Base-by-base conservation (phyloP, 2,888 invertebrate genomes). In the Allophyes oxyacanthae region DNA sequence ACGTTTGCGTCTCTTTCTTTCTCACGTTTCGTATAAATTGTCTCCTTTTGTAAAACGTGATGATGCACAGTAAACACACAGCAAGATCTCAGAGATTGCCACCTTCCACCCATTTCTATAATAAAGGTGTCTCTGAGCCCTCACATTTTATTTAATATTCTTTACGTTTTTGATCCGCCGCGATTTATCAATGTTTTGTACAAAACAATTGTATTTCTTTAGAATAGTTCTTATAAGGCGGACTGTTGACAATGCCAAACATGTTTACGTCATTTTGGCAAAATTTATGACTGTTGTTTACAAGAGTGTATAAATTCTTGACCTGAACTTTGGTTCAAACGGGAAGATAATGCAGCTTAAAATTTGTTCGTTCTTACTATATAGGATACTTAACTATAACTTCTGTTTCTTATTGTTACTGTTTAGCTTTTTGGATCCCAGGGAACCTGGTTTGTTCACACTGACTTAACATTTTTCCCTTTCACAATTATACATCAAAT, bases 31-130 rank as follows among this genome's bases (percentile, higher is more conserved):
- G 72, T 74, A 82, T 82, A 82, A 84, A 83, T 84, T 81, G 80
- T 83, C 77, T 81, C 78, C 81, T 82, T 83, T 84, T 83, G 73
- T 79, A 78, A 75, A 81, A 85, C 80, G 85, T 86, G 86, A 87
- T 83, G 84, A 85, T 82, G 80, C 80, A 83, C 81, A 80, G 82
- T 83, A 84, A 86, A 66, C 78, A 78, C 64, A 76, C 72, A 75
- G 72, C 71, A 70, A 79, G 82, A 82, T 81, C 75, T 75, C 75
- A 66, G 75, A 83, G 84, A 88, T 87, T 87, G 85, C 83, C 87
- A 86, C 86, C 84, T 84, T 84, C 69, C 75, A 81, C 64, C 77
- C 77, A 78, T 79, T 75, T 79, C 75, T 82, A 81, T 84, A 81
- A 82, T 82, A 83, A 79, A 80, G 81, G 81, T 79, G 79, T 81